Evolutionary conservation across 1,140 invertebrate species (phyloP), one percentile per base, ranked within the genome.

Genomic region (Anagrus nilaparvatae): DNA sequence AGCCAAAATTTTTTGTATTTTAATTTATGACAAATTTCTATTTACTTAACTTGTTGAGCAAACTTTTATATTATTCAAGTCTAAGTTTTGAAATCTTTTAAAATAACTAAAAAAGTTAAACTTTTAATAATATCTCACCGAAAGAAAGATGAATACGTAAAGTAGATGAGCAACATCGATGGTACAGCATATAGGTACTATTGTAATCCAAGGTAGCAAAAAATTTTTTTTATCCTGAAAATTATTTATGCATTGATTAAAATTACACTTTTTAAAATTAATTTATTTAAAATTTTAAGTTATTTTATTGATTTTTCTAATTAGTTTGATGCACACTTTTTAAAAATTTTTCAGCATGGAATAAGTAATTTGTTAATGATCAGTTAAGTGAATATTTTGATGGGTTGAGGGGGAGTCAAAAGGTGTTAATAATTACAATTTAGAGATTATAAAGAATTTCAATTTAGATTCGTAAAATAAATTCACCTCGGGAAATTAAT

Each of bases 181-280:
- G 19, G 60, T 18, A 24, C 57, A 58, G 20, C 55, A 62, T 8
- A 48, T 38, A 21, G 60, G 54, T 18, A 72, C 52, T 10, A 52
- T 49, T 23, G 56, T 27, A 30, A 71, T 67, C 69, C 70, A 72
- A 1, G 69, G 70, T 32, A 72, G 39, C 18, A 72, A 58, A 28
- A 69, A 61, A 19, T 56, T 24, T 31, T 58, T 57, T 36, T 61
- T 57, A 49, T 71, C 62, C 69, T 72, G 55, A 43, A 63, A 63
- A 42, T 19, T 21, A 4, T 10, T 29, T 29, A 12, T 29, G 14
- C 24, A 25, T n/a, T 23, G 14, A 8, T 23, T 23, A 16, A 20
- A 4, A 34, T 17, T 19, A 34, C n/a, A n/a, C n/a, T n/a, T 16
- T 34, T 7, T 4, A 35, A 23, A 23, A 5, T 12, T 12, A 23